These are phyloP conservation scores for Mohoua ochrocephala DNA, from an alignment of 2,113 vertebrate genomes.

Conservation along the genomic window DNA sequence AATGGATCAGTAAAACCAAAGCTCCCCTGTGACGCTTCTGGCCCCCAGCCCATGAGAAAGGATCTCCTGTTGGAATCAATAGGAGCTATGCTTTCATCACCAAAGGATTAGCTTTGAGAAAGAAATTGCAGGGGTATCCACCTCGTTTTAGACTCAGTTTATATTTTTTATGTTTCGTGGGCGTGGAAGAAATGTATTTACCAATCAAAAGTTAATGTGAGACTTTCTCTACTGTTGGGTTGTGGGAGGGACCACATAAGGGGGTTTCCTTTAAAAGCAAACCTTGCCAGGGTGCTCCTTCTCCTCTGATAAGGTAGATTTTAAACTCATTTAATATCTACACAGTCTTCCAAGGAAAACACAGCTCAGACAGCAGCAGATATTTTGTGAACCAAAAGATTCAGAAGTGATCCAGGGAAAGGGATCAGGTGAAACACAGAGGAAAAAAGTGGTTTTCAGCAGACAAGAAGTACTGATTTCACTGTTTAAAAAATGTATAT, in stretches of 20 bases:
- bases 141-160: background rate
- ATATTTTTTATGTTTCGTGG: background rate
- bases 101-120: background rate
- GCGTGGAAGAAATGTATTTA: background rate
- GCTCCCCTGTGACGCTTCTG: background rate
- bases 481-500: background rate
- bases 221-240: background rate
- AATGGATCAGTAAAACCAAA: background rate
- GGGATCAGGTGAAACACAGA: background rate
- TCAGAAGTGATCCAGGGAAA: background rate
- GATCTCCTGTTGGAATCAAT: background rate
- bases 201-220: background rate
- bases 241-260: fast-evolving
- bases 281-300: background rate
- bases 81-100: background rate
- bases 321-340: background rate
- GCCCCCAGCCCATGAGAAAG: background rate
- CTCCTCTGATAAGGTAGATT: background rate
- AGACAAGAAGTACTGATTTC: background rate
- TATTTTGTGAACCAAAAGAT: background rate
- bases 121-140: background rate
- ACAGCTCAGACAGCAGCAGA: background rate
- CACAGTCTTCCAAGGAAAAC: background rate
- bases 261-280: background rate
- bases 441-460: background rate